Evolutionary conservation across 2,888 invertebrate genomes (phyloP).

Genomic region (Orchesellides sinensis): DNA sequence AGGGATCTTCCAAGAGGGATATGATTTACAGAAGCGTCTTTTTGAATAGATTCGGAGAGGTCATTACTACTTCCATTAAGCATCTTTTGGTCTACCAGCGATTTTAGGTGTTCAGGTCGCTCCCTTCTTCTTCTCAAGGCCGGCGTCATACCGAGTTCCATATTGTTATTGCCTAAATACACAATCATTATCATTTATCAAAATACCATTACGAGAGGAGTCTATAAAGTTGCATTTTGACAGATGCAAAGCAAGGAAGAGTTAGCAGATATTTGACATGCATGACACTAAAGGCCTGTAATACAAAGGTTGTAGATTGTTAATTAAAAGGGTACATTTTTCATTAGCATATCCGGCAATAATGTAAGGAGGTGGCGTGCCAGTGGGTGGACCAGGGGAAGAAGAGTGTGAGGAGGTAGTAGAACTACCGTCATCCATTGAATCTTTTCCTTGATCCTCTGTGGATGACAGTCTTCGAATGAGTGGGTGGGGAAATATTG

Average conservation of each 20-base stretch:
- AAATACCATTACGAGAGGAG: not conserved
- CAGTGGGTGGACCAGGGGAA: slow-evolving; percentile 77
- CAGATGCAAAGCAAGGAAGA: too few relatives aligned
- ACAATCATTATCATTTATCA: slow-evolving; percentile 2
- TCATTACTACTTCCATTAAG: slow-evolving; percentile 69
- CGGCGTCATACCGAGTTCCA: slow-evolving; percentile 87
- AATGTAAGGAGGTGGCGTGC: slow-evolving; percentile 64
- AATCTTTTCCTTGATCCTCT: slow-evolving; percentile 78
- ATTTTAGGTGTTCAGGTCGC: slow-evolving; percentile 89
- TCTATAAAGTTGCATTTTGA: too few relatives aligned
- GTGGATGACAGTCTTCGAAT: slow-evolving; percentile 75
- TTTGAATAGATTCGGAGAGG: slow-evolving; percentile 62
- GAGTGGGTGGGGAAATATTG: slow-evolving; percentile 69
- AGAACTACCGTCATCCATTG: slow-evolving; percentile 76
- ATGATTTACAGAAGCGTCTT: slow-evolving; percentile 65
- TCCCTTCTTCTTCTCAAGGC: slow-evolving; percentile 88
- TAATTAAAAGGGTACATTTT: slow-evolving; percentile 78
- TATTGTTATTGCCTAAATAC: slow-evolving; percentile 67
- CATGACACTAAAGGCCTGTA: too few relatives aligned
- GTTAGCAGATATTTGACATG: too few relatives aligned
- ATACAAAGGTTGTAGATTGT: too few relatives aligned
- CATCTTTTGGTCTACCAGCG: slow-evolving; percentile 87
- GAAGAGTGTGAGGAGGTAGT: slow-evolving; percentile 78
- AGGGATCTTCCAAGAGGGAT: slow-evolving; percentile 72
- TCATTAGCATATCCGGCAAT: slow-evolving; percentile 81